These are phyloP conservation scores for Lampris megalopsis DNA, from an alignment of 2,113 vertebrate genomes.

Conservation along the genomic window DNA sequence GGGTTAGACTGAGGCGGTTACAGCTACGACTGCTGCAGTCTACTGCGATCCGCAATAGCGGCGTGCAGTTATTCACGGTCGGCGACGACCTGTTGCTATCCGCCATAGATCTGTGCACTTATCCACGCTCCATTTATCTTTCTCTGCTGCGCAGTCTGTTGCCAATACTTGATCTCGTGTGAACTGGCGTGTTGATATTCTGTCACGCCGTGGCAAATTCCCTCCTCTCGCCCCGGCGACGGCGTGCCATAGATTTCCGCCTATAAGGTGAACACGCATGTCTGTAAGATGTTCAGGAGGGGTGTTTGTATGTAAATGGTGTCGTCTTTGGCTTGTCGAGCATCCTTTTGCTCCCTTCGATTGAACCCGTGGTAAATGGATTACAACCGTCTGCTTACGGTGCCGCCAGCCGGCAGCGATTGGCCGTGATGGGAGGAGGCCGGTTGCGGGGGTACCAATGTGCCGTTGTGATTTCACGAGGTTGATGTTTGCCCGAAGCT, in stretches of 20 bases:
- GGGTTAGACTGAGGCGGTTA: slow-evolving; percentile 21
- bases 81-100: slow-evolving; percentile 38
- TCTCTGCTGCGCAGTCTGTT: slow-evolving; percentile 49
- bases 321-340: neutral
- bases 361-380: slow-evolving; percentile 24
- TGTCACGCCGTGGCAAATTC: neutral
- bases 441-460: neutral
- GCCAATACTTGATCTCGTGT: slow-evolving; percentile 50
- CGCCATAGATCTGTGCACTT: slow-evolving; percentile 51
- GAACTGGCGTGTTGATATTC: slow-evolving; percentile 12
- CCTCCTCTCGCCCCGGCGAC: neutral
- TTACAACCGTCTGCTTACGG: slow-evolving; percentile 26
- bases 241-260: neutral
- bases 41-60: slow-evolving; percentile 18
- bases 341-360: neutral
- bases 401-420: slow-evolving; percentile 9
- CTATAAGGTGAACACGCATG: neutral
- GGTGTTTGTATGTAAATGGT: neutral
- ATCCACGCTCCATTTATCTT: slow-evolving; percentile 68
- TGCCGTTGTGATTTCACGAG: neutral
- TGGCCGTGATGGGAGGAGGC: neutral
- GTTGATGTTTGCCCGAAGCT: neutral
- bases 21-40: slow-evolving; percentile 22
- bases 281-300: neutral
- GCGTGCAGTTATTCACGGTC: slow-evolving; percentile 35